These are phyloP conservation scores for Virgularia gustaviana DNA, from an alignment of 92 coral and sea anemone genomes.

Conservation along the genomic window DNA sequence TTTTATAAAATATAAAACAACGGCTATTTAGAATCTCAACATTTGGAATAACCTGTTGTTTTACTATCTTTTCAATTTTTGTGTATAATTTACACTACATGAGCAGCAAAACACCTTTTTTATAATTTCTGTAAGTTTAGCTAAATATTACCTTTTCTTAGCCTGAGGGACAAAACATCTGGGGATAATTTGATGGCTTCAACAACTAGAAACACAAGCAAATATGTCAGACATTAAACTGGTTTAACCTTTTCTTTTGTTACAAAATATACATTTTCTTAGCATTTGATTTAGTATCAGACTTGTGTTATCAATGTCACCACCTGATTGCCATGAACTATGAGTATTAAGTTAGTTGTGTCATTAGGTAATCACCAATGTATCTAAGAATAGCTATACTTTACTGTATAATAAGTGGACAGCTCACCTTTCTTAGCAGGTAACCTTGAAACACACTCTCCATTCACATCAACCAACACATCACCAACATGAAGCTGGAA, in stretches of 20 bases:
- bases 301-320: not conserved
- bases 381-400: not conserved
- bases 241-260: too few relatives aligned
- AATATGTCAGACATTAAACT: too few relatives aligned
- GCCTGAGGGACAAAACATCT: conserved; percentile 64
- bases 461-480: conserved; percentile 90
- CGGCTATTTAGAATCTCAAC: too few relatives aligned
- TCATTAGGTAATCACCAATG: not conserved
- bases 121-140: not conserved
- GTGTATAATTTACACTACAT: too few relatives aligned
- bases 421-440: conserved; percentile 73
- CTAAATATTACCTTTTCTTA: conserved; percentile 69
- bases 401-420: too few relatives aligned
- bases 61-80: too few relatives aligned
- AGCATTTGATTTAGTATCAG: too few relatives aligned
- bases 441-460: conserved; percentile 65
- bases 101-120: not conserved
- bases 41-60: too few relatives aligned
- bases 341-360: not conserved
- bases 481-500: conserved; percentile 85
- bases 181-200: conserved; percentile 67
- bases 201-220: conserved; percentile 62
- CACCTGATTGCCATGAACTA: not conserved
- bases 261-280: too few relatives aligned
- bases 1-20: too few relatives aligned